Evolutionary conservation across 2,113 vertebrate species (phyloP).

Genomic region (Chaenocephalus aceratus): DNA sequence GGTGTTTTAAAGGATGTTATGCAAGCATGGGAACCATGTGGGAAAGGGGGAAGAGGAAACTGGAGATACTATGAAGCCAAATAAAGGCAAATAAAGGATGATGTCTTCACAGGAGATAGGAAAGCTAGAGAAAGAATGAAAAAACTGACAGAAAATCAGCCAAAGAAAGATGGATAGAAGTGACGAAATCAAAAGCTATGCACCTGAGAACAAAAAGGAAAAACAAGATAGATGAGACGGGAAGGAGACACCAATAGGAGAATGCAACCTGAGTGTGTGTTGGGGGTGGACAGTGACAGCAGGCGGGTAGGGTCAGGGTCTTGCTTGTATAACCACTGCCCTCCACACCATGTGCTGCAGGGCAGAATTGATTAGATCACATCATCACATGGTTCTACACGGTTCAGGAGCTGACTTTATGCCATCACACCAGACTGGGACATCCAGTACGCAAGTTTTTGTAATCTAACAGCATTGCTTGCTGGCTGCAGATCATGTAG

Average conservation of each 20-base stretch:
- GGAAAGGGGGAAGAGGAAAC: not conserved
- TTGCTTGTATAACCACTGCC: slow-evolving; percentile 49
- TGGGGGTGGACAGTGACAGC: slow-evolving; percentile 17
- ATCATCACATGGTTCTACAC: slow-evolving; percentile 46
- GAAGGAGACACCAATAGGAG: slow-evolving; percentile 7
- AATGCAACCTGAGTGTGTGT: slow-evolving; percentile 26
- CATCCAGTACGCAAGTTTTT: not conserved
- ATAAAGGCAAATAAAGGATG: not conserved
- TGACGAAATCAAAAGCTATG: too few species aligned
- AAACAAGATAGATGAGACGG: slow-evolving; percentile 1
- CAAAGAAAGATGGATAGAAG: slow-evolving; percentile 1
- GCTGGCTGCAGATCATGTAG: too few species aligned
- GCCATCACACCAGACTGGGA: not conserved
- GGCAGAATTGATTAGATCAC: slow-evolving; percentile 56
- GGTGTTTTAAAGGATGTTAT: too few species aligned
- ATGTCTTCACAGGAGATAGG: not conserved
- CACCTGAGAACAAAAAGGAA: not conserved
- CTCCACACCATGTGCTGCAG: slow-evolving; percentile 22
- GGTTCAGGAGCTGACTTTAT: slow-evolving; percentile 2
- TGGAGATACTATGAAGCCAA: not conserved
- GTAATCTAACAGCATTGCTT: too few species aligned
- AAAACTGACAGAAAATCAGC: not conserved
- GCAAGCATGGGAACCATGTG: too few species aligned
- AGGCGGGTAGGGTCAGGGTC: slow-evolving; percentile 30
- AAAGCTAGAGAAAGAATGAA: not conserved